phyloP scores from a whole-genome alignment of 2,888 invertebrate genomes.

The Eueremaeus valkanovi region DNA sequence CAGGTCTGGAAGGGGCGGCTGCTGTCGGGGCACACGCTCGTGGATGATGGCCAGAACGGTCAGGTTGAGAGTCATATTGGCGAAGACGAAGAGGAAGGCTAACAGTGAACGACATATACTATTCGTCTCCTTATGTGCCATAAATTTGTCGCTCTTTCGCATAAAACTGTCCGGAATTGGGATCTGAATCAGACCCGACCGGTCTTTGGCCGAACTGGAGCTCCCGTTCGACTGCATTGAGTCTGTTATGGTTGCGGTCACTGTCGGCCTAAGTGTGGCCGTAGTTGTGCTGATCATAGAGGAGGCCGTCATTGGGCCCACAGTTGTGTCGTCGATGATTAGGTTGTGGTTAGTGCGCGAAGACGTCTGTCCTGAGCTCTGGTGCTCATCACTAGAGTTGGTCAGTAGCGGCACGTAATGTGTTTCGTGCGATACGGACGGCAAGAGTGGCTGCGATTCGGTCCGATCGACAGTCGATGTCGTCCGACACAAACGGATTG shows the following conservation, averaged over 20 bases:
- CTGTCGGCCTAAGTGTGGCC: constrained; percentile 16
- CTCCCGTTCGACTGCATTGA: neutral
- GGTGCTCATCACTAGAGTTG: too few species aligned
- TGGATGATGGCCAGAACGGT: constrained; percentile 56
- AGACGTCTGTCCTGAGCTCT: neutral
- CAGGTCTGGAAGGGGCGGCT: constrained; percentile 77
- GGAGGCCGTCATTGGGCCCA: neutral
- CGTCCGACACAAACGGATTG: neutral
- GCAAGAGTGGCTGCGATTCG: constrained; percentile 36
- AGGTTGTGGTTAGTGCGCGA: constrained; percentile 12
- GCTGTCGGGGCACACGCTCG: constrained; percentile 65
- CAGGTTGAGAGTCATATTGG: constrained; percentile 46
- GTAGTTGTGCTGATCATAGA: constrained; percentile 31
- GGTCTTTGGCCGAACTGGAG: constrained; percentile 11
- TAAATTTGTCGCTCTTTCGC: neutral
- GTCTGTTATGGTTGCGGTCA: constrained; percentile 7
- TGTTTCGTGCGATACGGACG: constrained; percentile 36
- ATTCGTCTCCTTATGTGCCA: constrained; percentile 24
- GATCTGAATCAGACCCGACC: constrained; percentile 15
- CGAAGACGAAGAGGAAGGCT: constrained; percentile 45
- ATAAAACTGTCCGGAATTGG: constrained; percentile 4
- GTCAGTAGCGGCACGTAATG: constrained; percentile 35
- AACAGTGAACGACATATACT: constrained; percentile 45
- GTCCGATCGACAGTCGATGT: too few species aligned
- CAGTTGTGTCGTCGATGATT: neutral